Evolutionary conservation across 2,113 vertebrate genomes (phyloP).

Genomic region (Phasianus colchicus): DNA sequence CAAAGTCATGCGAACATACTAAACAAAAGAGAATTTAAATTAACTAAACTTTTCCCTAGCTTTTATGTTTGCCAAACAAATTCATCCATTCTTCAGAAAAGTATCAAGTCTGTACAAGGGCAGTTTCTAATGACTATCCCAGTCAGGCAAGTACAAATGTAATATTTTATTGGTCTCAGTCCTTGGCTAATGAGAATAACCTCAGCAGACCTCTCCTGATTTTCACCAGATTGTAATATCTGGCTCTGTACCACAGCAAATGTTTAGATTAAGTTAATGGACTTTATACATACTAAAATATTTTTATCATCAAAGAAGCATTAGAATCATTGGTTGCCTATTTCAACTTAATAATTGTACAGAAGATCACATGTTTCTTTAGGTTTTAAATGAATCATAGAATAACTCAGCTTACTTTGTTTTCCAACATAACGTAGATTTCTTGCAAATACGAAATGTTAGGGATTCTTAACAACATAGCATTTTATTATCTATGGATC

Average conservation of each 20-base stretch:
- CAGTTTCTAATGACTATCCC: background rate
- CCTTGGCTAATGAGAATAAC: slow-evolving; percentile 19
- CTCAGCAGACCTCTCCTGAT: slow-evolving; percentile 39
- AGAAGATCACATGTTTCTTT: background rate
- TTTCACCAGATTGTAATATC: slow-evolving; percentile 42
- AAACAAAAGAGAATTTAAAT: slow-evolving; percentile 12
- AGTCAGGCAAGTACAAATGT: background rate
- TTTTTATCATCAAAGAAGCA: slow-evolving; percentile 3
- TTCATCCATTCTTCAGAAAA: slow-evolving; percentile 1
- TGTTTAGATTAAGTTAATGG: slow-evolving; percentile 42
- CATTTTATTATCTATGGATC: slow-evolving; percentile 20
- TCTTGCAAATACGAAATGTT: slow-evolving; percentile 16
- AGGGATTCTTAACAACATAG: background rate
- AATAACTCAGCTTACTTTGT: background rate
- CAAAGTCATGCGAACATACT: slow-evolving; percentile 6
- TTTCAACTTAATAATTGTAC: background rate
- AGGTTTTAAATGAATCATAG: background rate
- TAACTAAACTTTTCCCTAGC: slow-evolving; percentile 13
- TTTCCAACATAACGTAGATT: background rate
- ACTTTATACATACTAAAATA: background rate
- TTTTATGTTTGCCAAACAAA: slow-evolving; percentile 33
- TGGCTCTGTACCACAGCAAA: slow-evolving; percentile 40
- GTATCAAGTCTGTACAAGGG: background rate
- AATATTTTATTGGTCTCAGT: background rate
- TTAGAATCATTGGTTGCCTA: background rate